A percentile compares a stretch with the other conserved stretches of the same genome.
These are phyloP conservation scores for Atrichornis clamosus DNA, from an alignment of 2,113 vertebrate genomes.

Conservation along the genomic window DNA sequence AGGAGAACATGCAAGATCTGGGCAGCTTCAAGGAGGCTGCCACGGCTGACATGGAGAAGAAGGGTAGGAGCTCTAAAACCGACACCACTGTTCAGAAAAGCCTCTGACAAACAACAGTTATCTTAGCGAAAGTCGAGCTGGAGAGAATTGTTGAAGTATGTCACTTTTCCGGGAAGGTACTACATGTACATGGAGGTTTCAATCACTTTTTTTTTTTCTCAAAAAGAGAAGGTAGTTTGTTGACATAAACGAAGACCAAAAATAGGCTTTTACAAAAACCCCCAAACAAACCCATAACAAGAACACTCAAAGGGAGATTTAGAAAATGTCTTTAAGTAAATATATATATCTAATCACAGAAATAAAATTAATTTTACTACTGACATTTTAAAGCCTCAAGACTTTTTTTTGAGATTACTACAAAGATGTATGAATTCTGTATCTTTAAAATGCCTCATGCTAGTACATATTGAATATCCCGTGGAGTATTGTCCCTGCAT, in stretches of 20 bases:
- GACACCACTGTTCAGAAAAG: neutral
- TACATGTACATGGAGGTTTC: rapidly evolving
- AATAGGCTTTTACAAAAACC: neutral
- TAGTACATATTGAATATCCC: neutral
- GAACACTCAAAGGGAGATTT: neutral
- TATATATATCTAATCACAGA: neutral
- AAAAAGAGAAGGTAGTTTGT: neutral
- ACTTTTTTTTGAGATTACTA: neutral
- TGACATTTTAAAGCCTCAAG: neutral
- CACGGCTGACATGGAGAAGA: neutral
- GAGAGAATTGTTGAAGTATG: neutral
- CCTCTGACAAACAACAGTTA: neutral
- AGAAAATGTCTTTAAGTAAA: neutral
- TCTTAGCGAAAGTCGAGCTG: neutral
- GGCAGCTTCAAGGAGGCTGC: neutral
- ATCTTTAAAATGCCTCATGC: neutral
- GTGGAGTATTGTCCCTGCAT: neutral
- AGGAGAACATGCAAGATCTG: neutral
- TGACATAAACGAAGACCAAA: neutral
- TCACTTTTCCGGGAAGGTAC: neutral
- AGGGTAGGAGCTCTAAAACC: neutral
- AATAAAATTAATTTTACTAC: neutral
- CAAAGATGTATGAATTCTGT: neutral
- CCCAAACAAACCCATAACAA: neutral
- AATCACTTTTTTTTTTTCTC: neutral